These are phyloP conservation scores for Atlantisia rogersi DNA, from an alignment of 2,113 vertebrate genomes.

Conservation along the genomic window DNA sequence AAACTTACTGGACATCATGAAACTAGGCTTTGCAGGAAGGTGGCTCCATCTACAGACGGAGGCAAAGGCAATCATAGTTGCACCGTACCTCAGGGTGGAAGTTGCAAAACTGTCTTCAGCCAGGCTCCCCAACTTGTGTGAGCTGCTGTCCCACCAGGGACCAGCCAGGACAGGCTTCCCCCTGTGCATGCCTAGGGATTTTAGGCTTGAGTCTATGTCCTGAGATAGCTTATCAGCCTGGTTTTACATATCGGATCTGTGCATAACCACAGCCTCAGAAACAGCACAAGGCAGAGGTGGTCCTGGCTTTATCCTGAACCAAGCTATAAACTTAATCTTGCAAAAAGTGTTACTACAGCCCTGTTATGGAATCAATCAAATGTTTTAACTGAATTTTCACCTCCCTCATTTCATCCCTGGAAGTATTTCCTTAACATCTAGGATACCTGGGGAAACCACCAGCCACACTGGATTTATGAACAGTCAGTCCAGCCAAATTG, in stretches of 20 bases:
- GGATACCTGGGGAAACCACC: not conserved
- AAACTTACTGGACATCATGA: not conserved
- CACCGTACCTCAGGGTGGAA: not conserved
- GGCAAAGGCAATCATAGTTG: not conserved
- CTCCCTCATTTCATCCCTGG: not conserved
- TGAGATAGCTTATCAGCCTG: fast-evolving
- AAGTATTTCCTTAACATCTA: not conserved
- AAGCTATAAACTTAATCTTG: not conserved
- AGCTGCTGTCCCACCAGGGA: not conserved
- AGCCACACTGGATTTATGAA: not conserved
- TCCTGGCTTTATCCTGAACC: not conserved
- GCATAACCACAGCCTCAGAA: fast-evolving
- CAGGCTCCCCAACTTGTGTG: fast-evolving
- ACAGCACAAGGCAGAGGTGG: not conserved
- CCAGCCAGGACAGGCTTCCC: fast-evolving
- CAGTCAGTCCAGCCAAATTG: not conserved
- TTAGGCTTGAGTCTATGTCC: not conserved
- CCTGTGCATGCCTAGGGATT: fast-evolving
- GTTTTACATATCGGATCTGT: not conserved
- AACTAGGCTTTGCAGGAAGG: not conserved
- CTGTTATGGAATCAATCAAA: not conserved
- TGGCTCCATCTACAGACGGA: not conserved
- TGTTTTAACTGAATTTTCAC: not conserved
- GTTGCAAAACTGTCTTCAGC: not conserved
- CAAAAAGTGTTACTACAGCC: not conserved